A percentile compares a stretch with the other conserved stretches of the same genome.
Conservation (phyloP, 1,140 invertebrate genomes). For the Aphelenchoides fujianensis region DNA sequence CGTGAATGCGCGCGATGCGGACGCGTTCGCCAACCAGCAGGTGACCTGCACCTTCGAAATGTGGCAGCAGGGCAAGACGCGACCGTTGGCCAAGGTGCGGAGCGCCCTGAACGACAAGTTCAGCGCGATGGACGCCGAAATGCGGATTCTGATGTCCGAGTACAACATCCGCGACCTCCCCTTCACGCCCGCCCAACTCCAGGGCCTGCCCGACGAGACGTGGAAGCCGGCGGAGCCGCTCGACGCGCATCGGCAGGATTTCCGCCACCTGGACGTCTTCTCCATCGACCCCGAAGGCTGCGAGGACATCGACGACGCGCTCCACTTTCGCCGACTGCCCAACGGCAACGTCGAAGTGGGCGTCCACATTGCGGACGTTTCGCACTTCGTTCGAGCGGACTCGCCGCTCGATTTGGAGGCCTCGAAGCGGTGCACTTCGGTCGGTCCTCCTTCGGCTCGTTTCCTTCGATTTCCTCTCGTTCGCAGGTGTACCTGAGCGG, state of each 20-base stretch:
- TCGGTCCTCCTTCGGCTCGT: constrained; percentile 18
- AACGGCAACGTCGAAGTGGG: constrained; percentile 81
- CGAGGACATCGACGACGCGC: constrained; percentile 97
- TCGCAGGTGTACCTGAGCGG: constrained; percentile 54
- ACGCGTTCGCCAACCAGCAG: neutral
- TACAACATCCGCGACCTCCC: constrained; percentile 92
- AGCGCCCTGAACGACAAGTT: constrained; percentile 74
- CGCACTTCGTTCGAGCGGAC: constrained; percentile 82
- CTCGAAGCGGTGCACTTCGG: constrained; percentile 49
- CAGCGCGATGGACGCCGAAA: constrained; percentile 65
- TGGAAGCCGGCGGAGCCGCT: constrained; percentile 72
- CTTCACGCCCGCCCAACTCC: constrained; percentile 88
- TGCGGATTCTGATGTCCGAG: constrained; percentile 74
- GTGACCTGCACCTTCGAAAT: neutral
- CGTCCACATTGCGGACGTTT: constrained; percentile 88
- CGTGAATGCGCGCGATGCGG: neutral
- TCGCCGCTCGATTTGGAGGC: constrained; percentile 74
- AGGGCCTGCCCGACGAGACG: constrained; percentile 82
- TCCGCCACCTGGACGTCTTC: constrained; percentile 77
- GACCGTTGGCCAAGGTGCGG: neutral
- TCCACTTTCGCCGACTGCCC: constrained; percentile 78
- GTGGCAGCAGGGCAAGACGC: neutral
- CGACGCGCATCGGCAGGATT: constrained; percentile 40
- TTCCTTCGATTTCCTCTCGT: neutral
- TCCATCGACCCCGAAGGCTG: constrained; percentile 98